Base-by-base conservation (phyloP, 2,113 vertebrate genomes). In the Protobothrops mucrosquamatus region DNA sequence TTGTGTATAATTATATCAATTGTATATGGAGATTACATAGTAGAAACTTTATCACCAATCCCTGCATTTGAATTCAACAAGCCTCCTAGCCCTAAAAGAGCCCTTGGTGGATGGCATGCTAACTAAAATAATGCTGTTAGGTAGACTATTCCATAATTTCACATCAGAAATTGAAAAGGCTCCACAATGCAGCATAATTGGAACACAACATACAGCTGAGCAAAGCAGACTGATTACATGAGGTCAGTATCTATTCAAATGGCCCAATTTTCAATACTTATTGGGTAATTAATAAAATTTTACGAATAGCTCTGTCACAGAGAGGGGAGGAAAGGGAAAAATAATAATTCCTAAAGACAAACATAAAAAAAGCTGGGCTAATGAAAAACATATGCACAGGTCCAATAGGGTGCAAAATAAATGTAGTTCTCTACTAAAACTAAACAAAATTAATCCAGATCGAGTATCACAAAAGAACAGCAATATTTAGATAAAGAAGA, bases 61-160 rank as follows among this genome's bases (percentile, higher is more conserved):
- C 61, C 88, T 74, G 23, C 91, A 94, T 91, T 93, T 92, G 90
- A 95, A 94, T 43, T 23, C 81, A 93, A 23, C 20, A 94, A 92
- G 12, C 85, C 94, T 94, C 93, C 26, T 34, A 6, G 0, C 88
- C 18, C 1, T 52, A 55, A 55, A 61, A 39, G 6, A 6, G 8
- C 2, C 55, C 94, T 92, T 92, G 48, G 95, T 95, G 93, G 91
- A 96, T 69, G 91, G 90, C 64, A 87, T 23, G 69, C 94, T 91
- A 92, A 92, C 89, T 90, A 94, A 93, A 91, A 91, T 18, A 51
- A 14, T 4, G 55, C 6, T 39, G 92, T 29, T 85, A 43, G 90
- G 56, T 34, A 52, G 14, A 2, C 88, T 94, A 87, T 56, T 94
- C 87, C 85, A 92, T 86, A 94, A 96, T 48, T 92, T 90, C 92